These are phyloP conservation scores for Busseola fusca DNA, from an alignment of 2,888 invertebrate genomes.

Conservation along the genomic window DNA sequence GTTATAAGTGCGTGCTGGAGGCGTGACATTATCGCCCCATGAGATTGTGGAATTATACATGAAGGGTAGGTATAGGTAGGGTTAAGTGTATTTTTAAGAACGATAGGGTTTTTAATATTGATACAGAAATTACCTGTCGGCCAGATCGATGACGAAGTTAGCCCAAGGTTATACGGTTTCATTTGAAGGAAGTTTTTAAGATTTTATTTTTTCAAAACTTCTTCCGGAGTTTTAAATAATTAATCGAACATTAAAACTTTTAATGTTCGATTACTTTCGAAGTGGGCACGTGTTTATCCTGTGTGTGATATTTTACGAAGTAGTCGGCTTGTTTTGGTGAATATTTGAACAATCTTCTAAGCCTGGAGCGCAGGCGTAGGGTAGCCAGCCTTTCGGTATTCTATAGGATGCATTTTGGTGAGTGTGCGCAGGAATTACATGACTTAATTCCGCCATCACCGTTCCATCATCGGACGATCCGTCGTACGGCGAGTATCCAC, in stretches of 20 bases:
- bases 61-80: constrained; percentile 81
- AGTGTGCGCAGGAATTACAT: too few relatives aligned
- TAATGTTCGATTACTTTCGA: neutral
- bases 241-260: neutral
- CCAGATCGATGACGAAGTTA: constrained; percentile 27
- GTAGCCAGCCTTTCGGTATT: too few relatives aligned
- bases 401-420: too few relatives aligned
- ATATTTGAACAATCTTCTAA: too few relatives aligned
- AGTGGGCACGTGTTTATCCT: neutral
- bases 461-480: too few relatives aligned
- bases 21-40: constrained; percentile 87
- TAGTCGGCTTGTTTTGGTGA: neutral
- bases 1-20: constrained; percentile 81
- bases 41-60: constrained; percentile 85
- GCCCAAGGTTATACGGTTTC: constrained; percentile 44
- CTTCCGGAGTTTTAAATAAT: neutral
- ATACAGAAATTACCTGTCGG: constrained; percentile 75
- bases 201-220: constrained; percentile 4
- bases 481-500: too few relatives aligned
- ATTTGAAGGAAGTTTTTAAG: constrained; percentile 5
- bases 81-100: constrained; percentile 81
- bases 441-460: too few relatives aligned
- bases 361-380: too few relatives aligned
- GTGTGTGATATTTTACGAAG: neutral
- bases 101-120: constrained; percentile 76